These are phyloP conservation scores for Rhinella marina DNA, from an alignment of 2,797 vertebrate genomes.

Conservation along the genomic window DNA sequence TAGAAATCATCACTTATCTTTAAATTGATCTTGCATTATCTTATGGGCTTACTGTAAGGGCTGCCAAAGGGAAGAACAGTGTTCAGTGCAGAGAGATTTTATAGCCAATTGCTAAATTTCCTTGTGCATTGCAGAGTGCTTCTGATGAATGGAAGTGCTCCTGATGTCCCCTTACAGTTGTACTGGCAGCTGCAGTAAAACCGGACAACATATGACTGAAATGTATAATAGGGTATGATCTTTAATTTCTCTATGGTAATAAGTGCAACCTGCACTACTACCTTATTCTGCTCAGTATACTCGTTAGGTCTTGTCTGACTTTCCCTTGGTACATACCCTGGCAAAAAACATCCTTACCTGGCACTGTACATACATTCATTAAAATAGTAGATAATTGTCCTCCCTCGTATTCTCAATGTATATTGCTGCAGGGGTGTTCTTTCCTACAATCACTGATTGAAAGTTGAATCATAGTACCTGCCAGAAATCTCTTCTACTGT, in stretches of 20 bases:
- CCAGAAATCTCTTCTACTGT: no score
- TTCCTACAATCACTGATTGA: no score
- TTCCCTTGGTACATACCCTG: neutral
- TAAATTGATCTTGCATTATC: slow-evolving; percentile 11
- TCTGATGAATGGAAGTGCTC: neutral
- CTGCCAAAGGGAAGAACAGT: slow-evolving; percentile 8
- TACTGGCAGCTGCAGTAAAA: neutral
- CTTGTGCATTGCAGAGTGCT: neutral
- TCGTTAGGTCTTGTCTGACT: neutral
- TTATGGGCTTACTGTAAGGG: neutral
- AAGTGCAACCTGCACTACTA: neutral
- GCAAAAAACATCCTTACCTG: neutral
- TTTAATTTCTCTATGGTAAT: neutral
- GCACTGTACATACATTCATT: no score
- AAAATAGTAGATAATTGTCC: no score
- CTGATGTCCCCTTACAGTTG: neutral
- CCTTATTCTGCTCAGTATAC: neutral
- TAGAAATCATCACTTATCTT: slow-evolving; percentile 7
- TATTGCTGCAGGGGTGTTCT: no score
- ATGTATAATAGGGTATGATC: neutral
- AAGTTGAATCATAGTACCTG: no score
- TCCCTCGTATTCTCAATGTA: no score
- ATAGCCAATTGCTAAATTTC: neutral
- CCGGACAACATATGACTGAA: neutral
- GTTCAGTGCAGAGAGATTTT: neutral